Base-by-base conservation (phyloP, 2,113 vertebrate species). In the Sialia sialis region DNA sequence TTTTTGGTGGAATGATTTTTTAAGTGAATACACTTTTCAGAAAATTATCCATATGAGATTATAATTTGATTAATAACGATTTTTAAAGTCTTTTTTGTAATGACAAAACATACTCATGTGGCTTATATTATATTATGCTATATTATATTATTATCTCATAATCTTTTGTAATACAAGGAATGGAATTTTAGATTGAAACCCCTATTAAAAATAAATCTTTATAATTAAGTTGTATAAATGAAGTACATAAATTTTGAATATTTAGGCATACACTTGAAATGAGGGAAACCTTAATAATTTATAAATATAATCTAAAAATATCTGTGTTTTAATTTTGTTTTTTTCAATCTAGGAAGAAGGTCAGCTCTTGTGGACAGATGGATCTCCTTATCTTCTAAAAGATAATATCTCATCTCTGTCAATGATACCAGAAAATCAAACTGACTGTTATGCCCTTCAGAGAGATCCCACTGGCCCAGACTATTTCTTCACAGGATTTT, bases 361-460 rank as follows among this genome's bases (percentile, higher is more conserved):
- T 72, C 97, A 79, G n/a, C 95, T 98, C 48, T 69, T 94, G 29
- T 99, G 98, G 98, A 98, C 98, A 49, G 98, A 99, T 97, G 97
- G 97, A 82, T 98, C 98, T 63, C 84, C 94, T 67, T 98, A 97
- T 95, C 96, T 97, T 93, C 97, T 98, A 16, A 95, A 95, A 84
- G 77, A 73, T 36, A 56, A 76, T 89, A 91, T 96, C 32, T 97
- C 97, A 91, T 78, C 96, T 43, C 96, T 98, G 58, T 89, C 95
- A 30, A 75, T 95, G 69, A 84, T 98, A 87, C 97, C 98, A 68
- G 93, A 97, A 96, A 98, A 98, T 87, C 97, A 99, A 80, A 98
- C 98, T 1, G 97, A 98, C 89, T 99, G 99, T 95, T 99, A 98
- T 68, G 98, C 98, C 74, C 97, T 99, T 67, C 98, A 98, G 89